Evolutionary conservation across 2,113 vertebrate genomes (phyloP), one percentile per base, ranked within the genome.

Genomic region (Donacobius atricapilla): DNA sequence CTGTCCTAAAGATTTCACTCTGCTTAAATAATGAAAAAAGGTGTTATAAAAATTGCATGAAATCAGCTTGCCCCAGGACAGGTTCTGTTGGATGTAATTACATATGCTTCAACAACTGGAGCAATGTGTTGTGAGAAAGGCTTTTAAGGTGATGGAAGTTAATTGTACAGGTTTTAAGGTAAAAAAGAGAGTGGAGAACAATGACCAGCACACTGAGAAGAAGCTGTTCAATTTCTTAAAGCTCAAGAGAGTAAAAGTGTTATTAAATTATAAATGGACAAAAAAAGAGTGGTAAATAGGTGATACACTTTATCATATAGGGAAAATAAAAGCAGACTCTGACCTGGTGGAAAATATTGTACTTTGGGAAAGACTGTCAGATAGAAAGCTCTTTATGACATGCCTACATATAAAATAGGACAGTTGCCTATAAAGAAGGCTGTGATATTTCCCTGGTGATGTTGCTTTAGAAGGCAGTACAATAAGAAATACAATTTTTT

Each of bases 41-140:
- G 92, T 97, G 96, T 94, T 97, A 98, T 98, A 98, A 98, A 98
- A 98, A 97, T 97, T 98, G 96, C 97, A 98, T 98, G 98, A 98
- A 97, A 96, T 92, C 94, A 79, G 92, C 91, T 94, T 96, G 97
- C 98, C 97, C 95, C 94, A 95, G 97, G 97, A 97, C 96, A 97
- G 96, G 96, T 96, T 97, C 91, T 94, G 97, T 92, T 97, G 90
- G 95, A 97, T 98, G 93, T 95, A 97, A 98, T 98, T 98, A 97
- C 97, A 97, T 88, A 97, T 97, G 97, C 98, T 96, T 97, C 98
- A 97, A 95, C 97, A 98, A 97, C 96, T 96, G 92, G 95, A 97
- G 96, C 94, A 97, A 86, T 82, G 97, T 96, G 89, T 89, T 96
- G 69, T 93, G 72, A 97, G 95, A 97, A 96, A 98, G 96, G 92